Percentiles rank a stretch among this genome's conserved stretches.
Conservation (phyloP, 1,140 invertebrate genomes). For the Thaumatotibia leucotreta region DNA sequence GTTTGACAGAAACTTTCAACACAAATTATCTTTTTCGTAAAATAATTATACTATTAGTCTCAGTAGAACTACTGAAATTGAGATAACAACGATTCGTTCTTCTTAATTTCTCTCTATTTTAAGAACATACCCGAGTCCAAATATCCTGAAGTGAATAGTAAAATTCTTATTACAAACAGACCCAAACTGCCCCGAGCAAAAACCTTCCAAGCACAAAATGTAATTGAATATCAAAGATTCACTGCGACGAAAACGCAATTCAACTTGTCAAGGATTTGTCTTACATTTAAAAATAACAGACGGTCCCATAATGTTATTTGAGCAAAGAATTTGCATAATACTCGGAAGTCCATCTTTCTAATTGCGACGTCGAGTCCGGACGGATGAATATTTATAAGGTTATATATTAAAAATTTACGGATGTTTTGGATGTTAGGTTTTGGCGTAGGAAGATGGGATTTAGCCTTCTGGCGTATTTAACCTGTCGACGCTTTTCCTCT, state of each 20-base stretch:
- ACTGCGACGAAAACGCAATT: neutral
- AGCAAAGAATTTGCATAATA: conserved; percentile 20
- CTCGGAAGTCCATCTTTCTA: conserved; percentile 26
- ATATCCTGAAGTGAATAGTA: too few species aligned
- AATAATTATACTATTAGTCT: too few species aligned
- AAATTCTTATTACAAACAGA: neutral
- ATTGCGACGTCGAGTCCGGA: conserved; percentile 15
- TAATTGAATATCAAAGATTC: neutral
- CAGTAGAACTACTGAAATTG: too few species aligned
- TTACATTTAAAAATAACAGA: neutral
- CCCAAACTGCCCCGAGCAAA: neutral
- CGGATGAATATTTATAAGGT: conserved; percentile 21
- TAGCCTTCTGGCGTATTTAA: neutral
- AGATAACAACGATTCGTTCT: too few species aligned
- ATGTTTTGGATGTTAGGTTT: neutral
- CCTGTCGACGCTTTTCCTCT: too few species aligned
- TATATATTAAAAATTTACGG: conserved; percentile 18
- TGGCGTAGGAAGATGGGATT: neutral
- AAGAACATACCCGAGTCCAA: too few species aligned
- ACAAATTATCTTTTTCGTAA: too few species aligned
- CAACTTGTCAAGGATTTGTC: neutral
- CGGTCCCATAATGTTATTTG: neutral
- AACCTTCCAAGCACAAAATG: conserved; percentile 30
- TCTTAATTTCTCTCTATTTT: too few species aligned
- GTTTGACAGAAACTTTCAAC: too few species aligned